Conservation (phyloP, 2,113 vertebrate genomes). For the Eudyptes chrysolophus region DNA sequence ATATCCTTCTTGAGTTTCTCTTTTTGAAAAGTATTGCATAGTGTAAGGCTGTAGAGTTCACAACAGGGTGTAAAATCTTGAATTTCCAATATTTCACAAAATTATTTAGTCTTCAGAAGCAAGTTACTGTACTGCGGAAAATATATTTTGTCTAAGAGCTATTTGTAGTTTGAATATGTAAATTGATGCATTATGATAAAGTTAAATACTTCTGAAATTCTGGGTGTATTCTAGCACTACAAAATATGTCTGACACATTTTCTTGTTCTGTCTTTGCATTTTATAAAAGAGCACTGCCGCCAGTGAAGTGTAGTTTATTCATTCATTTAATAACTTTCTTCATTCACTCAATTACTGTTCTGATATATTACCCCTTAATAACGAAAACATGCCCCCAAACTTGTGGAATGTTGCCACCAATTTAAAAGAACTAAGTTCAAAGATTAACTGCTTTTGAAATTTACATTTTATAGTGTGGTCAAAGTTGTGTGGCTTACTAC, state of each 20-base stretch:
- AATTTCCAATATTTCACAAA: constrained; percentile 1
- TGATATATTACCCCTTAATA: not conserved
- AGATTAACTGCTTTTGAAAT: not conserved
- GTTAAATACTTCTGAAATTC: not conserved
- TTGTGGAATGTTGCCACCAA: not conserved
- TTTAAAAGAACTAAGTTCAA: not conserved
- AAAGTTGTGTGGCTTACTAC: not conserved
- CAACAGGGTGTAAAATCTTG: not conserved
- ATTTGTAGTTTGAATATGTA: not conserved
- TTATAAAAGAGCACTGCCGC: not conserved
- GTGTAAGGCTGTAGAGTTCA: not conserved
- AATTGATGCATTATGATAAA: not conserved
- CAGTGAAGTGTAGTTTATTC: not conserved
- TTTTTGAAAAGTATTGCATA: not conserved
- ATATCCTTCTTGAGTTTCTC: not conserved
- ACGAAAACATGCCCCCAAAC: not conserved
- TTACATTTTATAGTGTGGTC: not conserved
- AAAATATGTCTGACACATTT: not conserved
- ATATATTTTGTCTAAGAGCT: not conserved
- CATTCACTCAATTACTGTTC: not conserved
- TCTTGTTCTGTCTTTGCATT: not conserved
- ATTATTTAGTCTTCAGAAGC: not conserved
- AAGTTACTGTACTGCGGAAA: not conserved
- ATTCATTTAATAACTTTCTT: not conserved
- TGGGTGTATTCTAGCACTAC: not conserved